Base-by-base conservation (phyloP, 2,797 vertebrate species). In the Hydrocynus forskahlii region DNA sequence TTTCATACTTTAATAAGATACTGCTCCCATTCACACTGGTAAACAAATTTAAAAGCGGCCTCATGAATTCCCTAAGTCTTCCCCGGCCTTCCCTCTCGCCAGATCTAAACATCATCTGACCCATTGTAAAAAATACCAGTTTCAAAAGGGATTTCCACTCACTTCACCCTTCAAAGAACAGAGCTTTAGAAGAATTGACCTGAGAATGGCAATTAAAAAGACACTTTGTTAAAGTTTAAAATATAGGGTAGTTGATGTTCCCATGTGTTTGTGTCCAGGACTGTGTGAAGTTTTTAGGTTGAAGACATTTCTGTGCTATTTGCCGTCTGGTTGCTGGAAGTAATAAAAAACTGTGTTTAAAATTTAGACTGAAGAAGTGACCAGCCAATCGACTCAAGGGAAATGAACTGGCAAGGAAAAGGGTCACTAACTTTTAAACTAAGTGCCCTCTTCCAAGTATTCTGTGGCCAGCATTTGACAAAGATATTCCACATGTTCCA, bases 1-100 rank as follows among this genome's bases (percentile, higher is more conserved):
- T 55, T n/a, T 77, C 35, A 57, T 68, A 67, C 12, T 68, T 45
- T n/a, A n/a, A 68, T n/a, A 68, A 4, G 40, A 67, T 67, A 40
- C 45, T 43, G 38, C n/a, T 68, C 66, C 13, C 66, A 48, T 67
- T 19, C 29, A 67, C 35, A 43, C 38, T 66, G 35, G 25, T 66
- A 29, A 63, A 29, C 29, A 63, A 62, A 62, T 62, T 25, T 14
- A 66, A 17, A 16, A 5, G 1, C 6, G 0, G 25, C 14, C 2
- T 29, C 25, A 40, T 66, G 64, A 43, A 67, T 17, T n/a, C 4
- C 6, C 43, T n/a, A n/a, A 40, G 64, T 19, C 7, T 1, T 40
- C 7, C 29, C n/a, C 21, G 40, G 19, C 2, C 40, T 43, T 12
- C 8, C 0, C 7, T 43, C 19, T n/a, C 66, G 45, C 19, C 19